Percentiles rank a stretch among this genome's conserved stretches.
Evolutionary conservation across 2,888 invertebrate species (phyloP).

Genomic region (Drosophila koepferae): DNA sequence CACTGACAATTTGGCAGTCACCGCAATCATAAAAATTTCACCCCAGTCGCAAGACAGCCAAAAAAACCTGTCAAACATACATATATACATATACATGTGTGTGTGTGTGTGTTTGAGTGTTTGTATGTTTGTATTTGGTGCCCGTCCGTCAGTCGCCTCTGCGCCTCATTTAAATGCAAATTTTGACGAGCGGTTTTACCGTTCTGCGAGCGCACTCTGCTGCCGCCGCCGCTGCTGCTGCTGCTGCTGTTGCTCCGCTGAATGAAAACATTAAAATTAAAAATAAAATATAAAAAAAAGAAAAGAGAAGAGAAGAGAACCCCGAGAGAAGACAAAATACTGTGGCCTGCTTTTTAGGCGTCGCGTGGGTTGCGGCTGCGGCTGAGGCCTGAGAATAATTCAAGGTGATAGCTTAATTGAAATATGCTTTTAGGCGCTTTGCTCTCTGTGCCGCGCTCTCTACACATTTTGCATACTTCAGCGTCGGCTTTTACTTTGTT

Average conservation of each 20-base stretch:
- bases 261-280: conserved; percentile 80
- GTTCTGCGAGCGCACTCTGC: conserved; percentile 53
- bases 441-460: conserved; percentile 37
- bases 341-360: conserved; percentile 64
- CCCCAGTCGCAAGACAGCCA: conserved; percentile 43
- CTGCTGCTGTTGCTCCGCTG: conserved; percentile 39
- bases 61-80: conserved; percentile 1
- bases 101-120: conserved; percentile 14
- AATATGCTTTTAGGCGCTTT: conserved; percentile 83
- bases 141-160: conserved; percentile 67
- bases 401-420: conserved; percentile 84
- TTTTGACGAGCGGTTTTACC: conserved; percentile 81
- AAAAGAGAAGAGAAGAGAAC: neutral
- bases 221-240: conserved; percentile 30
- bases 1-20: conserved; percentile 81
- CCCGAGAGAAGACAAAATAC: conserved; percentile 22
- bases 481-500: conserved; percentile 64
- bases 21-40: conserved; percentile 80
- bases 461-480: conserved; percentile 61
- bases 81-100: neutral
- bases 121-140: conserved; percentile 33
- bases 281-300: conserved; percentile 48
- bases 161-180: conserved; percentile 84
- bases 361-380: conserved; percentile 12
- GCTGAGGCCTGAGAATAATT: conserved; percentile 79